Evolutionary conservation across 1,140 invertebrate species (phyloP).

Genomic region (Leptinotarsa defecta): DNA sequence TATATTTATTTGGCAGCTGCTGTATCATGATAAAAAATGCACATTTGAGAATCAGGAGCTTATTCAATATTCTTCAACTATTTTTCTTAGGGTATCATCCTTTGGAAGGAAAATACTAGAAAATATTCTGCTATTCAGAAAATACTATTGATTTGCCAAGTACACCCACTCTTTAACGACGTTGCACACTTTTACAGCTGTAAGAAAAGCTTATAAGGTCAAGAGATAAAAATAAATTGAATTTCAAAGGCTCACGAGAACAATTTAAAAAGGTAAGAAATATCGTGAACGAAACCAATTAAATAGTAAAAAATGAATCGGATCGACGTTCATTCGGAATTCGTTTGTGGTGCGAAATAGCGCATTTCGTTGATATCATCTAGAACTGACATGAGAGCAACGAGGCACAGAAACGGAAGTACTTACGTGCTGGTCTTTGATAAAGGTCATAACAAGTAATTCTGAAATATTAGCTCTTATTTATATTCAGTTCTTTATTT

Average conservation of each 20-base stretch:
- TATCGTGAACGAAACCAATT: conserved; percentile 21
- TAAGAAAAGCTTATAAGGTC: background rate
- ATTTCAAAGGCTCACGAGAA: background rate
- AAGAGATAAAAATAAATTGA: conserved; percentile 7
- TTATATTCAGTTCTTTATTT: conserved; percentile 6
- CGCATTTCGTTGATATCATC: conserved; percentile 20
- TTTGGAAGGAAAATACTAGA: too few relatives aligned
- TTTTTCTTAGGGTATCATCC: too few relatives aligned
- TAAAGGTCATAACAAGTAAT: background rate
- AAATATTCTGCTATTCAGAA: too few relatives aligned
- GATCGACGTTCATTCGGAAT: conserved; percentile 12
- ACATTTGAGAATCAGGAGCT: too few relatives aligned
- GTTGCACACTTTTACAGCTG: background rate
- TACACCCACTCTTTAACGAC: too few relatives aligned
- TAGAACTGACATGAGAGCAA: conserved; percentile 15
- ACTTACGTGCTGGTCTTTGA: background rate
- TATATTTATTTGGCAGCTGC: too few relatives aligned
- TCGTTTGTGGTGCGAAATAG: conserved; percentile 10
- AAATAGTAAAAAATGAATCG: conserved; percentile 7
- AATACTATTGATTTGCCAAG: too few relatives aligned
- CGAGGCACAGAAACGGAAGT: background rate
- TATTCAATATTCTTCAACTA: too few relatives aligned
- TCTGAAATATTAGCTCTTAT: conserved; percentile 2
- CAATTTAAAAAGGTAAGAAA: background rate
- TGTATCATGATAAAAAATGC: too few relatives aligned